A percentile compares a stretch with the other conserved stretches of the same genome.
Conservation (phyloP, 2,888 invertebrate genomes). For the Stenoptilia bipunctidactyla region DNA sequence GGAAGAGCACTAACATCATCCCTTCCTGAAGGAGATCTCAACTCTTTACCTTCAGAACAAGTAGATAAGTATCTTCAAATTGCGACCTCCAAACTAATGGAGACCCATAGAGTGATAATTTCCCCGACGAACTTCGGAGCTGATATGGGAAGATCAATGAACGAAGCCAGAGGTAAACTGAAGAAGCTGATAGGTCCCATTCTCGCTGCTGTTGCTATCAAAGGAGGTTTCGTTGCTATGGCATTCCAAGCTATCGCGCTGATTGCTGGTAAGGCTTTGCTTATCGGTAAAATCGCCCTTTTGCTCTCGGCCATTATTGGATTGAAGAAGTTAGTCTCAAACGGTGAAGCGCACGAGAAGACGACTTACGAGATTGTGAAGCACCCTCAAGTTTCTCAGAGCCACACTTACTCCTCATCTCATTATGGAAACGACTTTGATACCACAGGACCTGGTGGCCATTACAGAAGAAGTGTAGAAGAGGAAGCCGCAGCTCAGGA, state of each 20-base stretch:
- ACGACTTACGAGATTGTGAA: constrained; percentile 89
- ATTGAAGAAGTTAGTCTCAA: constrained; percentile 81
- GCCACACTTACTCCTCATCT: constrained; percentile 80
- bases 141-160: constrained; percentile 56
- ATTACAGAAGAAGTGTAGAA: constrained; percentile 71
- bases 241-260: constrained; percentile 81
- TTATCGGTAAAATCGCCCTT: constrained; percentile 87
- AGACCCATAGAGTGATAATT: constrained; percentile 72
- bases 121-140: constrained; percentile 48
- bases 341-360: constrained; percentile 78
- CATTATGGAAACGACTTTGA: constrained; percentile 75
- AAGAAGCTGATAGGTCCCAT: constrained; percentile 77
- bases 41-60: constrained; percentile 71
- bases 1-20: constrained; percentile 60
- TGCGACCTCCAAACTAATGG: constrained; percentile 69
- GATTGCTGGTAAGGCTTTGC: constrained; percentile 84
- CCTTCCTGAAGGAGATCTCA: constrained; percentile 70
- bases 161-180: constrained; percentile 72
- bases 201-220: constrained; percentile 77
- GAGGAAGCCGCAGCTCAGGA: constrained; percentile 75
- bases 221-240: constrained; percentile 79
- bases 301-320: constrained; percentile 84
- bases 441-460: constrained; percentile 69
- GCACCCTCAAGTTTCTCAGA: constrained; percentile 85
- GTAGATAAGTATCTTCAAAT: constrained; percentile 71